Percentiles rank a stretch among this genome's conserved stretches.
Conservation (phyloP, 2,113 vertebrate species). For the Corythornis madagascariensis region DNA sequence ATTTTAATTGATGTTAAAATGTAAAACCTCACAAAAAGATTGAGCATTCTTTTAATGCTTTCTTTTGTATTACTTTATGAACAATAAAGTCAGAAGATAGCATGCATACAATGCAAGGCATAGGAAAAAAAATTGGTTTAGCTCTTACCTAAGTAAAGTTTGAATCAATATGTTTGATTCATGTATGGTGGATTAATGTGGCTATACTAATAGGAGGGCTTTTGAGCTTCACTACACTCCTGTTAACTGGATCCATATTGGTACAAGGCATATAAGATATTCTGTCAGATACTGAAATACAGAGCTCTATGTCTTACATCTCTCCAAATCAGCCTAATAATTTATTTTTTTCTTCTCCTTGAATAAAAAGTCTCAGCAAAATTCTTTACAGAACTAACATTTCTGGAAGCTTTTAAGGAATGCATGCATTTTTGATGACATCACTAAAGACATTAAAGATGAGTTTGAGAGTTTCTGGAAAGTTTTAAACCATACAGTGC, state of each 20-base stretch:
- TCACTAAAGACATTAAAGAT: background rate
- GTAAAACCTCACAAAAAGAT: background rate
- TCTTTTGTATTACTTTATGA: background rate
- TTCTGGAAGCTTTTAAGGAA: slow-evolving; percentile 32
- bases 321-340: slow-evolving; percentile 15
- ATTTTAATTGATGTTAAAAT: background rate
- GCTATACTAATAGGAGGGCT: background rate
- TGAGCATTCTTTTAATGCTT: background rate
- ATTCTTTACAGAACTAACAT: background rate
- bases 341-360: slow-evolving; percentile 15
- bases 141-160: background rate
- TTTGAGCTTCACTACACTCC: background rate
- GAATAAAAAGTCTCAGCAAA: background rate
- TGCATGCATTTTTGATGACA: background rate
- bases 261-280: background rate
- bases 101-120: background rate
- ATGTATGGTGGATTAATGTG: background rate
- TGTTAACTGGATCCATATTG: background rate
- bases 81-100: background rate
- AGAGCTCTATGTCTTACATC: background rate
- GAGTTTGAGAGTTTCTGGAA: background rate
- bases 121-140: background rate
- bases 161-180: background rate
- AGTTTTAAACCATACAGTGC: background rate
- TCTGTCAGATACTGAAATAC: background rate